Conservation (phyloP, 1,140 invertebrate genomes). For the Cyclina sinensis region DNA sequence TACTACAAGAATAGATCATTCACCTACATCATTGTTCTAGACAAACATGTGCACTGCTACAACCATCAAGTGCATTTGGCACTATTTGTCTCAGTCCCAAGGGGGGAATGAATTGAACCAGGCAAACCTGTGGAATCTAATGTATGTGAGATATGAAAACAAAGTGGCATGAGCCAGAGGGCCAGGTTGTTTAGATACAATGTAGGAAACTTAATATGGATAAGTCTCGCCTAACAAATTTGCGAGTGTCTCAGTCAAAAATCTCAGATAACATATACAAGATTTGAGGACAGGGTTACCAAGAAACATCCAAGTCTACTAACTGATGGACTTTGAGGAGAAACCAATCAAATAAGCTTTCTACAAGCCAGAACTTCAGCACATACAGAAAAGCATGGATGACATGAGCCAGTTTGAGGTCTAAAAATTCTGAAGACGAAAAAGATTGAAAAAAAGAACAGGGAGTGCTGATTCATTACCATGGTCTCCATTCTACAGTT, state of each 20-base stretch:
- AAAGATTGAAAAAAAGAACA: neutral
- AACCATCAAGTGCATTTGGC: slow-evolving; percentile 16
- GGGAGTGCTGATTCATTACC: neutral
- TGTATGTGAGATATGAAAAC: neutral
- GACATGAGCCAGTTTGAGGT: neutral
- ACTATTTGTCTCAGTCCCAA: neutral
- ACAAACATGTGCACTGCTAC: neutral
- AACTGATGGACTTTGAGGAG: neutral
- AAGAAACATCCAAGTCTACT: neutral
- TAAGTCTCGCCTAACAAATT: neutral
- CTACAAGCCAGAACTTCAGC: no score
- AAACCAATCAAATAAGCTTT: neutral
- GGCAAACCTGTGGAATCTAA: slow-evolving; percentile 9
- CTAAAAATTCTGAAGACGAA: neutral
- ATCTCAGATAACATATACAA: neutral
- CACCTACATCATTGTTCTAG: neutral
- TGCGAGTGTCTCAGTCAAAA: slow-evolving; percentile 3
- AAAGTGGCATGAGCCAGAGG: neutral
- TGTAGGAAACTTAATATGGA: neutral
- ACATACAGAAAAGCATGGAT: neutral
- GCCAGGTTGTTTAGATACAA: neutral
- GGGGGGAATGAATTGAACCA: neutral
- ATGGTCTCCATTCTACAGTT: neutral
- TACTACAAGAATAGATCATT: slow-evolving; percentile 10
- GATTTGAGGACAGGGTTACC: neutral